Conservation (phyloP, 2,113 vertebrate species). For the Electrona antarctica region DNA sequence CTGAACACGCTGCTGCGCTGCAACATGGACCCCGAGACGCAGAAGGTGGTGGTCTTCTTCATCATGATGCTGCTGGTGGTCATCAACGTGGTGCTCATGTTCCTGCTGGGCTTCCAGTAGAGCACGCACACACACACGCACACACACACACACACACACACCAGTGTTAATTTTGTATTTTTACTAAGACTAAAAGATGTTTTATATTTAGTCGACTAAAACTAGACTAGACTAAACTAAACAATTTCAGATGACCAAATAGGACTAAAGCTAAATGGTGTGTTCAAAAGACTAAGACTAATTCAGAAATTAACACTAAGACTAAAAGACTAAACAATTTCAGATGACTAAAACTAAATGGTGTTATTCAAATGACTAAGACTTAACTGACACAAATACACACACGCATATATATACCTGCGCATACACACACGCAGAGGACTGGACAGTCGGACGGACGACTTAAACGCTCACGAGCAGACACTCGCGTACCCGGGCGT, state of each 20-base stretch:
- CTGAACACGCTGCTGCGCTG: slow-evolving; percentile 89
- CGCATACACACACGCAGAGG: neutral
- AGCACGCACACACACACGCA: slow-evolving; percentile 8
- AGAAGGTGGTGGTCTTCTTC: slow-evolving; percentile 91
- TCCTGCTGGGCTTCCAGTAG: slow-evolving; percentile 95
- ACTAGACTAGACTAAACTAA: no score
- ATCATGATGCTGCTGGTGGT: slow-evolving; percentile 96
- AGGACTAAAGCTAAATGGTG: no score
- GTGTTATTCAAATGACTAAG: no score
- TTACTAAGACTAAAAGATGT: no score
- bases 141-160: slow-evolving; percentile 1
- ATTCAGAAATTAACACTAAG: no score
- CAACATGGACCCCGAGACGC: slow-evolving; percentile 93
- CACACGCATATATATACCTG: neutral
- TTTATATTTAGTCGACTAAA: no score
- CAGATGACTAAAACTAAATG: no score
- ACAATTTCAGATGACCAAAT: no score
- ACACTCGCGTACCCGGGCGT: neutral
- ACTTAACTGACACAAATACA: neutral
- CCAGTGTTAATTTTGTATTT: no score
- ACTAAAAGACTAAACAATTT: no score
- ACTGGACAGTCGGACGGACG: neutral
- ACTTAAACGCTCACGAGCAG: neutral
- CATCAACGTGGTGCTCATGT: slow-evolving; percentile 97
- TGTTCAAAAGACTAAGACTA: no score